Conservation (phyloP, 2,888 invertebrate genomes). For the Oligia strigilis region DNA sequence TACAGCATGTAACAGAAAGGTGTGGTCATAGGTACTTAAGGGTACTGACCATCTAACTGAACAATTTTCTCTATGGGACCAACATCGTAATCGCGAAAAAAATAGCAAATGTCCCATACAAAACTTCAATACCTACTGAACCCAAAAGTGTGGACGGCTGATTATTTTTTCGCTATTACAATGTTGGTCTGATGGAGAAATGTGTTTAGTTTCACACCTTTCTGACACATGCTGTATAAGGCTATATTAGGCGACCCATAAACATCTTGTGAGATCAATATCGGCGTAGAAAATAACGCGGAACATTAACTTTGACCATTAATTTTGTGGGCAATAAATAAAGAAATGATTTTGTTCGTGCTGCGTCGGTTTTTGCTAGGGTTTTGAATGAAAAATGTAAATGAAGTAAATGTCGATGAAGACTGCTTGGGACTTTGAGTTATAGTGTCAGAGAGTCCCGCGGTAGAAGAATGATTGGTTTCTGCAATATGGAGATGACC, state of each 20-base stretch:
- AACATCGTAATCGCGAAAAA: no score
- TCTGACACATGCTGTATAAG: slow-evolving; percentile 25
- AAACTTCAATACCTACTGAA: neutral
- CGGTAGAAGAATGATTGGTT: neutral
- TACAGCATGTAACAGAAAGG: neutral
- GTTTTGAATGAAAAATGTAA: slow-evolving; percentile 42
- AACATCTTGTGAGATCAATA: slow-evolving; percentile 63
- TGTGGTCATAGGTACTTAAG: neutral
- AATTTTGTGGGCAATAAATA: slow-evolving; percentile 44
- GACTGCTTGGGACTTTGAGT: neutral
- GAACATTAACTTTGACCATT: slow-evolving; percentile 46
- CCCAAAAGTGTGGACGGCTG: neutral
- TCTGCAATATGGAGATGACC: neutral
- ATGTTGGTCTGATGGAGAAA: neutral
- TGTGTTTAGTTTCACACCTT: neutral
- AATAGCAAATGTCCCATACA: neutral
- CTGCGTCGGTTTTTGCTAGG: neutral
- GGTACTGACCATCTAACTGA: no score
- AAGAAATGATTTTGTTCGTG: slow-evolving; percentile 35
- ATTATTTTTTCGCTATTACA: neutral
- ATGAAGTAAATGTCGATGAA: neutral
- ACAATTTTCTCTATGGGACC: no score
- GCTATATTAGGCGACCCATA: slow-evolving; percentile 48
- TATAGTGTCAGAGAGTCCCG: neutral
- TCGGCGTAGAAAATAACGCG: slow-evolving; percentile 57